These are phyloP conservation scores for Drosophila takahashii DNA, from an alignment of 1,140 invertebrate genomes.

Conservation along the genomic window DNA sequence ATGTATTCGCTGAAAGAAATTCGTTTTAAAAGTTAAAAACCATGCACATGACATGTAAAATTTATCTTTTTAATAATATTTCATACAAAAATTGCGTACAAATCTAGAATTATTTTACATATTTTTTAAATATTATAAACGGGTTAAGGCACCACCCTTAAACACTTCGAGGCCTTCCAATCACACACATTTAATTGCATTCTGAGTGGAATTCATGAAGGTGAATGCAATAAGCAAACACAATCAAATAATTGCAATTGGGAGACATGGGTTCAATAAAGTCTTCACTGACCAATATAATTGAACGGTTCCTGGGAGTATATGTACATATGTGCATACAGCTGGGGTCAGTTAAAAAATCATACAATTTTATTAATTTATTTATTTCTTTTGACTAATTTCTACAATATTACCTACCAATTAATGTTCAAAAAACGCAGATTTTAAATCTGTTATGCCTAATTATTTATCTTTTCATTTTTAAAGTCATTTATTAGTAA, in stretches of 20 bases:
- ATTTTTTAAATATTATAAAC: background rate
- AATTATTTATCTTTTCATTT: too few species aligned
- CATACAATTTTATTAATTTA: too few species aligned
- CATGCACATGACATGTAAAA: background rate
- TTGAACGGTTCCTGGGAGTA: background rate
- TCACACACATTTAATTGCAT: background rate
- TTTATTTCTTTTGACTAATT: too few species aligned
- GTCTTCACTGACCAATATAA: background rate
- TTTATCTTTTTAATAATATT: too few species aligned
- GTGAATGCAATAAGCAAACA: background rate
- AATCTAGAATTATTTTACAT: too few species aligned
- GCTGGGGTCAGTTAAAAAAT: background rate
- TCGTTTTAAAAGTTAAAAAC: background rate
- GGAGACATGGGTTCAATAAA: background rate
- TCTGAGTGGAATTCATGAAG: slow-evolving; percentile 6
- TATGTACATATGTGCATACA: background rate
- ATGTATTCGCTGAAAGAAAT: slow-evolving; percentile 11
- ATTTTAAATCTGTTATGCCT: too few species aligned
- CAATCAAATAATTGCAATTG: slow-evolving; percentile 6
- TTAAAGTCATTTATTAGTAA: too few species aligned
- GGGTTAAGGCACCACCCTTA: background rate
- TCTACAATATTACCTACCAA: too few species aligned
- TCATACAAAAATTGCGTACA: too few species aligned
- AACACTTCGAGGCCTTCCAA: too few species aligned
- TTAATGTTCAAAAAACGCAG: too few species aligned